Evolutionary conservation across 2,888 invertebrate species (phyloP), one percentile per base, ranked within the genome.

Genomic region (Tetragonisca angustula): DNA sequence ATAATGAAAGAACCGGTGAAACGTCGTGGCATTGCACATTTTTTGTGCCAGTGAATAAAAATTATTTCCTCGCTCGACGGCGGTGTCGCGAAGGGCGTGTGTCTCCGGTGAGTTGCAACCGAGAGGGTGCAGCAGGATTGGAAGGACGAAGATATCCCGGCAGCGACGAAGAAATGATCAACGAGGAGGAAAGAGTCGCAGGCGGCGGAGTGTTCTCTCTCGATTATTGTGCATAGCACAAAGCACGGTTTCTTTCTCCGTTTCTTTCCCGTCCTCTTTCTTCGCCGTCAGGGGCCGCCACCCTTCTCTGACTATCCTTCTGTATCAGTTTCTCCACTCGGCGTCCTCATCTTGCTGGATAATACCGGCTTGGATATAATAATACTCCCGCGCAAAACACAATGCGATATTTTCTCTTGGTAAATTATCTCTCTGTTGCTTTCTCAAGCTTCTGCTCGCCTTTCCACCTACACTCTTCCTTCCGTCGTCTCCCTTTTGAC

Each of bases 151-250:
- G 71, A 84, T 88, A 81, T 75, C 69, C 67, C 54, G 54, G 75
- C 74, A 87, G 80, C 85, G 70, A 69, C 74, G 84, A 84, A 84
- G 85, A 88, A 90, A 89, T 90, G 88, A 90, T 90, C 88, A 90
- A 90, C 84, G 82, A 85, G 74, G 82, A 87, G 81, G 84, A 86
- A 43, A 76, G 88, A 90, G 88, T 89, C 91, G 83, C 81, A 87
- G 87, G 87, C 89, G 83, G 78, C 82, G 87, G 87, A 79, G 85
- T 85, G 88, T 89, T 91, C 84, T 90, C 83, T 88, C 87, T 87
- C 87, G 87, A 91, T 92, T 91, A 91, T 92, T 90, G 90, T 90
- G 81, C 85, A 81, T 76, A 76, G 83, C 88, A 92, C 90, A 92
- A 91, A 91, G 90, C 88, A 85, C 77, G 76, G 79, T 67, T 43